A percentile compares a stretch with the other conserved stretches of the same genome.
Evolutionary conservation across 2,113 vertebrate species (phyloP).

Genomic region (Sylvilagus bachmani): DNA sequence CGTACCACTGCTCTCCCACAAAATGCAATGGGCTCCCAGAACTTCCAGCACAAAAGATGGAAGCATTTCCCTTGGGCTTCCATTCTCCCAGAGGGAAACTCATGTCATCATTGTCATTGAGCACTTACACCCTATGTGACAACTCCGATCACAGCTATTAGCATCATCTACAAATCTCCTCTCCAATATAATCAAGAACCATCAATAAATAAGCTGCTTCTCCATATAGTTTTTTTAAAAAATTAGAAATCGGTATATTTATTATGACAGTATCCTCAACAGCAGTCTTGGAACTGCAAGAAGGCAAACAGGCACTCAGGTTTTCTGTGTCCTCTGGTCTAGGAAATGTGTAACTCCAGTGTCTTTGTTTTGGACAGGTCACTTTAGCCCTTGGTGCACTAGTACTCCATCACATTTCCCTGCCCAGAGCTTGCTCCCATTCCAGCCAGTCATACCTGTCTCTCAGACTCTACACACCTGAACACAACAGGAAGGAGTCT

Average conservation of each 20-base stretch:
- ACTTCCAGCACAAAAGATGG: background rate
- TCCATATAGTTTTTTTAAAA: background rate
- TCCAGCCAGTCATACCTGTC: background rate
- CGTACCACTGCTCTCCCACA: background rate
- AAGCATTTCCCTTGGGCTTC: background rate
- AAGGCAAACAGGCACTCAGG: background rate
- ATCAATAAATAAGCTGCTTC: background rate
- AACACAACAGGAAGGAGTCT: background rate
- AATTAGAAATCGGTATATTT: background rate
- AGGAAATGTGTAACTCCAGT: background rate
- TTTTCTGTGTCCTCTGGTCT: background rate
- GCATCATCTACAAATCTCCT: background rate
- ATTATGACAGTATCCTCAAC: background rate
- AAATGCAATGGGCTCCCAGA: background rate
- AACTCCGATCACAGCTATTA: background rate
- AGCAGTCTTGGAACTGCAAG: background rate
- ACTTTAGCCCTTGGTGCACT: background rate
- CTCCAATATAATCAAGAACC: background rate
- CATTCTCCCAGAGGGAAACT: background rate
- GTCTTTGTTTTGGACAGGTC: background rate
- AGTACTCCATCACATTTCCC: background rate
- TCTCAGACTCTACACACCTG: background rate
- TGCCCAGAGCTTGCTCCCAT: background rate
- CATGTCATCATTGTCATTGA: background rate
- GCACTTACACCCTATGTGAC: background rate